phyloP scores from a whole-genome alignment of 2,113 vertebrate genomes.

The Ctenomys sociabilis region DNA sequence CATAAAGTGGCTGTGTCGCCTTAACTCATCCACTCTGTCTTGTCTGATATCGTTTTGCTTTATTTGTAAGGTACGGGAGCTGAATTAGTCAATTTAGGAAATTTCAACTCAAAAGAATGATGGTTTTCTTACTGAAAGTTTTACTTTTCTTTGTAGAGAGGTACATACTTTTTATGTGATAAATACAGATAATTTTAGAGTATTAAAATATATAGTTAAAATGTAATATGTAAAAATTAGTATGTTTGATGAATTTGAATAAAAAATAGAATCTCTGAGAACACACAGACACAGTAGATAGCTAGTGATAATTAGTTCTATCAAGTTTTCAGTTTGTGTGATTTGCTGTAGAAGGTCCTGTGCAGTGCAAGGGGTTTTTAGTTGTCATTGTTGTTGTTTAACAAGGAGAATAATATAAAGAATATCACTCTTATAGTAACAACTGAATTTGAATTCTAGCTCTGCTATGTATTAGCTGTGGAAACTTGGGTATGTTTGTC shows the following conservation, averaged over 20 bases:
- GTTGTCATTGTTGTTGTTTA: neutral
- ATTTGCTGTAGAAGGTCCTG: neutral
- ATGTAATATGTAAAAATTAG: neutral
- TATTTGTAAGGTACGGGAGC: neutral
- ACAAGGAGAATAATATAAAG: neutral
- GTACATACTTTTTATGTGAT: neutral
- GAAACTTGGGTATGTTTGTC: neutral
- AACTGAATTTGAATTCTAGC: neutral
- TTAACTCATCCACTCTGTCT: neutral
- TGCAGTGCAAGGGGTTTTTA: neutral
- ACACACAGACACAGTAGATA: neutral
- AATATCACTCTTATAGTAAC: neutral
- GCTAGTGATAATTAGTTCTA: neutral
- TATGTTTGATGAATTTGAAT: slow-evolving; percentile 8
- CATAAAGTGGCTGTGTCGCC: neutral
- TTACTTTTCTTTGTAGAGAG: neutral
- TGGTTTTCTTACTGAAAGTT: slow-evolving; percentile 29
- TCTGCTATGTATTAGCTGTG: neutral
- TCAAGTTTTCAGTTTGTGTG: neutral
- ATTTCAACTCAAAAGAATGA: neutral
- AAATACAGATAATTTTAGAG: neutral
- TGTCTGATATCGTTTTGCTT: neutral
- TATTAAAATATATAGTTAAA: neutral
- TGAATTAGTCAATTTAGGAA: neutral
- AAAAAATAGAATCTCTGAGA: slow-evolving; percentile 29